phyloP scores from a whole-genome alignment of 2,797 vertebrate genomes.

The Acropternis orthonyx region DNA sequence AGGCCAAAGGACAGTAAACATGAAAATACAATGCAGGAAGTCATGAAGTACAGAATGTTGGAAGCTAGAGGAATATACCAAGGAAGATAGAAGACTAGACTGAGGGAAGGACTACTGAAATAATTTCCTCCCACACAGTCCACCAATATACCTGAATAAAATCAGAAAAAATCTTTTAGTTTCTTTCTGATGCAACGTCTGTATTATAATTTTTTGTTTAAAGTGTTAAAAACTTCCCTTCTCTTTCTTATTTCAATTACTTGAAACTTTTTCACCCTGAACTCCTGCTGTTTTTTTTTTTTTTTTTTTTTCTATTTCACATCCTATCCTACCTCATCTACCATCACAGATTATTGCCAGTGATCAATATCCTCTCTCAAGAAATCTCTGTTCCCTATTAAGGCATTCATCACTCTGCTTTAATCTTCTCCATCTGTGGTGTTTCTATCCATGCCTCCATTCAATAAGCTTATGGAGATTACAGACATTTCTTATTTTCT shows the following conservation, averaged over 20 bases:
- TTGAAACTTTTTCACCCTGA: background rate
- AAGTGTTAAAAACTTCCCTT: background rate
- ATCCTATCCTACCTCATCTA: background rate
- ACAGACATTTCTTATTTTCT: background rate
- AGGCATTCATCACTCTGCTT: background rate
- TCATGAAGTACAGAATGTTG: background rate
- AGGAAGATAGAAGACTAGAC: background rate
- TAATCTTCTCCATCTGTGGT: background rate
- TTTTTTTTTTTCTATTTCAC: background rate
- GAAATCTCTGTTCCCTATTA: background rate
- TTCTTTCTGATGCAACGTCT: background rate
- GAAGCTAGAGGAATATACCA: background rate
- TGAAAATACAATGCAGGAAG: background rate
- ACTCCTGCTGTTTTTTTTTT: background rate
- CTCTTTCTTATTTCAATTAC: background rate
- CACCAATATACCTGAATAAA: background rate
- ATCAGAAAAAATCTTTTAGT: background rate
- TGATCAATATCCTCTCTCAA: background rate
- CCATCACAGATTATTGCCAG: background rate
- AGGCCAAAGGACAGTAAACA: background rate
- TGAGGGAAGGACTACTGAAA: background rate
- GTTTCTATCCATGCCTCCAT: background rate
- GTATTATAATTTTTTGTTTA: background rate
- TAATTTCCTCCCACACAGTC: rapidly evolving
- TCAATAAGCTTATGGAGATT: background rate